A percentile compares a stretch with the other conserved stretches of the same genome.
These are phyloP conservation scores for Euwallacea similis DNA, from an alignment of 1,140 invertebrate species.

Conservation along the genomic window DNA sequence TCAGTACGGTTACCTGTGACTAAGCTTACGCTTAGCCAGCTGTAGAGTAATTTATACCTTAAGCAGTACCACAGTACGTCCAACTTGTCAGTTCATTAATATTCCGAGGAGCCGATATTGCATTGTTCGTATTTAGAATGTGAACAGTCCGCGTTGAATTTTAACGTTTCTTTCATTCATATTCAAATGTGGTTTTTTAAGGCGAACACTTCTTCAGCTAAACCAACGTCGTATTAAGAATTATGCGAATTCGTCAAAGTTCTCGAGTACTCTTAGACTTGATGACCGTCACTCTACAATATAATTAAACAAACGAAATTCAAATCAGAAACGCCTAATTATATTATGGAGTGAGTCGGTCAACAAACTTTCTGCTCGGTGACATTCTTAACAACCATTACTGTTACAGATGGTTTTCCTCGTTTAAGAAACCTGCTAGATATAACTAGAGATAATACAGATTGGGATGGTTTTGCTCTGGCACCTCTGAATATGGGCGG, in stretches of 20 bases:
- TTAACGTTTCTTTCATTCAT: slow-evolving; percentile 16
- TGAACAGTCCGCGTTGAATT: slow-evolving; percentile 5
- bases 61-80: slow-evolving; percentile 2
- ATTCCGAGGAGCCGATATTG: slow-evolving; percentile 11
- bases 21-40: slow-evolving; percentile 1
- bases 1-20: slow-evolving; percentile 8
- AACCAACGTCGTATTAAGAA: background rate
- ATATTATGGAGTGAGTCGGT: background rate
- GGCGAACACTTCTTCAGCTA: background rate
- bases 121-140: slow-evolving; percentile 21
- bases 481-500: background rate
- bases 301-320: background rate
- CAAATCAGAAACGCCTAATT: background rate
- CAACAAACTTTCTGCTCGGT: slow-evolving; percentile 9
- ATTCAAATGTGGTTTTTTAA: slow-evolving; percentile 8
- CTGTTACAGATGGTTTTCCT: slow-evolving; percentile 12
- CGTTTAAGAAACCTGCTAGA: slow-evolving; percentile 6
- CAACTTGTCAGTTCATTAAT: slow-evolving; percentile 5
- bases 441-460: background rate
- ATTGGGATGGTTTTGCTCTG: background rate
- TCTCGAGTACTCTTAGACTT: no score
- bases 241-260: no score
- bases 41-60: slow-evolving; percentile 1
- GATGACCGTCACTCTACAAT: background rate
- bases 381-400: slow-evolving; percentile 12